These are phyloP conservation scores for Dendroctonus valens DNA, from an alignment of 1,140 invertebrate species.

Conservation along the genomic window DNA sequence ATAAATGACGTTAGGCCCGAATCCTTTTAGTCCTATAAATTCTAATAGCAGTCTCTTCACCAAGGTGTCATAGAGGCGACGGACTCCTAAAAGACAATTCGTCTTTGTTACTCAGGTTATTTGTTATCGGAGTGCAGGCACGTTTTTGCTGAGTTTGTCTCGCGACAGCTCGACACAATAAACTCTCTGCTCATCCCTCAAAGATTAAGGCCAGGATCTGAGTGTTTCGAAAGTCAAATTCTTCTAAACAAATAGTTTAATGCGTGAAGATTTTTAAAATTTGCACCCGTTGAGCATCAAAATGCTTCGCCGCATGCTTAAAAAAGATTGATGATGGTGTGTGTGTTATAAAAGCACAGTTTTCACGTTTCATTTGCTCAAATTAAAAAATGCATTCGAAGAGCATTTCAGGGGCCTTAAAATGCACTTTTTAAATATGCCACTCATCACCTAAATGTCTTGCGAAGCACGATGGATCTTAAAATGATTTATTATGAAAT, in stretches of 20 bases:
- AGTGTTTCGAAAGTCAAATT: not conserved
- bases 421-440: too few species aligned
- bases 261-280: not conserved
- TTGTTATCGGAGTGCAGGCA: not conserved
- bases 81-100: not conserved
- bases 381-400: too few species aligned
- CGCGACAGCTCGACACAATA: not conserved
- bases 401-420: too few species aligned
- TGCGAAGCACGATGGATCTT: too few species aligned
- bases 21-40: not conserved
- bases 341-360: too few species aligned
- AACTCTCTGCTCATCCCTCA: not conserved
- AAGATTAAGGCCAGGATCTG: not conserved
- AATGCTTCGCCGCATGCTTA: too few species aligned
- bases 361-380: too few species aligned
- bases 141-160: not conserved
- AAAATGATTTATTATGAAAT: too few species aligned
- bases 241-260: not conserved
- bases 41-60: not conserved
- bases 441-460: too few species aligned
- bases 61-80: not conserved
- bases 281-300: too few species aligned
- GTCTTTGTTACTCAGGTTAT: not conserved
- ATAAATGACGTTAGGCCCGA: not conserved
- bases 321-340: too few species aligned